Evolutionary conservation across 2,113 vertebrate species (phyloP).

Genomic region (Engystomops pustulosus): DNA sequence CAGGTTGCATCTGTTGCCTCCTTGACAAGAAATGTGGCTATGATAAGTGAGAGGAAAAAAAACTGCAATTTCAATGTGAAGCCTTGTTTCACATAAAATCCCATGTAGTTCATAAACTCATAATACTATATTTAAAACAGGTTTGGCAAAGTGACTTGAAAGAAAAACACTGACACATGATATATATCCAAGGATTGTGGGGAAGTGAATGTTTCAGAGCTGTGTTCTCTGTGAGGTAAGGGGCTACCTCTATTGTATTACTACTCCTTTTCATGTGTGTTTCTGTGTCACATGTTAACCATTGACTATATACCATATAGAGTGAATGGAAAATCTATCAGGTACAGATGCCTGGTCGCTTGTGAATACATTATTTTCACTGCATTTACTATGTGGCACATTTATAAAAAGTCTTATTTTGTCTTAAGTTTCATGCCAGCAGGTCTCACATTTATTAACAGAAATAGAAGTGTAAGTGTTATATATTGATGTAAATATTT

Average conservation of each 20-base stretch:
- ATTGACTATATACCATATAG: neutral
- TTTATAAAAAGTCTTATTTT: neutral
- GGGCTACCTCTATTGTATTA: neutral
- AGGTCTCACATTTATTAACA: neutral
- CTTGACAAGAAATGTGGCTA: neutral
- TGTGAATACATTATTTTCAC: neutral
- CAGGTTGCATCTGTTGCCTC: conserved; percentile 19
- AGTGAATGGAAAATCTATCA: neutral
- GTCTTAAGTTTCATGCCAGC: neutral
- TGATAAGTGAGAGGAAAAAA: conserved; percentile 10
- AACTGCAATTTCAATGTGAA: neutral
- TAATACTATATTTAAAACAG: conserved; percentile 10
- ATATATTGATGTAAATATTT: neutral
- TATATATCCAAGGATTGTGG: neutral
- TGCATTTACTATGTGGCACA: neutral
- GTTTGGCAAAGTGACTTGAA: conserved; percentile 20
- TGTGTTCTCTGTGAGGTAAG: neutral
- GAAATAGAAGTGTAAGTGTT: no score
- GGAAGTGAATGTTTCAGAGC: no score
- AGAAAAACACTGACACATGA: conserved; percentile 10
- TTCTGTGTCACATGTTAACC: neutral
- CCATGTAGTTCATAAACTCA: conserved; percentile 4
- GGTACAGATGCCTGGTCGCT: neutral
- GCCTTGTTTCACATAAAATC: conserved; percentile 2
- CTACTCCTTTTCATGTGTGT: neutral